Base-by-base conservation (phyloP, 2,113 vertebrate genomes). In the Nettapus auritus region DNA sequence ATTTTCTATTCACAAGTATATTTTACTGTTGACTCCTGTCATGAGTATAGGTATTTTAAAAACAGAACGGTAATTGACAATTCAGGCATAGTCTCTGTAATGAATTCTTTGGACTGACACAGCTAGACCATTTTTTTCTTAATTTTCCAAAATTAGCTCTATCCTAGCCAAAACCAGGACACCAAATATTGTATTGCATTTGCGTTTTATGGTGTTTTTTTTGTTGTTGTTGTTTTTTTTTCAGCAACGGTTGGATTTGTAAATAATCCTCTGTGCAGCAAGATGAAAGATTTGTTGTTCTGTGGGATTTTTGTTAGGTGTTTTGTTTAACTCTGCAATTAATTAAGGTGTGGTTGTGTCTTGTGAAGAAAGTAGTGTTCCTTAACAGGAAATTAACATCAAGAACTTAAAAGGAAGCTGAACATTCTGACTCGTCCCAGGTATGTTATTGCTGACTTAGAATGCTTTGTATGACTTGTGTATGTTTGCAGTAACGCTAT, bases 401-500 rank as follows among this genome's bases (percentile, higher is more conserved):
- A 98, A 75, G 97, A 98, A 88, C 98, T 99, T 79, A 99, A 96
- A 97, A 98, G 99, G 95, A 99, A 99, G 84, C 93, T 99, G 95
- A 98, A 98, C 46, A 95, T 99, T 88, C 90, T 99, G 90, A 98
- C 98, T 53, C 97, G 98, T 69, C 99, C 99, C 14, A 99, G 98
- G 99, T 99, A 98, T 21, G 97, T 96, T 80, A 57, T 55, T 42
- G 7, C 64, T 94, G 56, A 33, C 5, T 68, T 83, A 7, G 68
- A 82, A 33, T 5, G 1, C 8, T 83, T 29, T 33, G 2, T 15
- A 2, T 70, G 13, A 38, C 34, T 11, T 71, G 2, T 7, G 3
- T 3, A 4, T 29, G 11, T 81, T 77, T 77, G 60, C 80, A 52
- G 25, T n/a, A 40, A 46, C 42, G 9, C 46, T 78, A 63, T 3